These are phyloP conservation scores for Lithophane ornitopus DNA, from an alignment of 2,888 invertebrate species.

Conservation along the genomic window DNA sequence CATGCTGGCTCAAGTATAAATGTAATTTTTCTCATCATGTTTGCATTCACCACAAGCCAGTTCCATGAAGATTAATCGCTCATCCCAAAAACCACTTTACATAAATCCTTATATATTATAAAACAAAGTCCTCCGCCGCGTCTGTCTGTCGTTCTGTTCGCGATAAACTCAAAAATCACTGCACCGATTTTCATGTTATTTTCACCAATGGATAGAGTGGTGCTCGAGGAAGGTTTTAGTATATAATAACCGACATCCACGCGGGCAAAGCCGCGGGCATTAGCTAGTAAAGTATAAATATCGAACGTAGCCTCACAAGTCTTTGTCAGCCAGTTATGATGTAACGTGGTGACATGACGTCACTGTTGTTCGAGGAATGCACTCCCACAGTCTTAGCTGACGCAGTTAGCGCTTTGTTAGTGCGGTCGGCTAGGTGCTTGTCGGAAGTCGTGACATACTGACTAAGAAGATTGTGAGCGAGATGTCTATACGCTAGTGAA, in stretches of 20 bases:
- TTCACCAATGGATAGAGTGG: too few relatives aligned
- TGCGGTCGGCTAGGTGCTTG: constrained; percentile 42
- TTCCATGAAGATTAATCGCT: too few relatives aligned
- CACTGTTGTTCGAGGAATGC: constrained; percentile 68
- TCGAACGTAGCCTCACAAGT: background rate
- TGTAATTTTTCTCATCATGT: too few relatives aligned
- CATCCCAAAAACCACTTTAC: background rate
- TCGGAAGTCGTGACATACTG: constrained; percentile 51
- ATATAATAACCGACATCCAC: too few relatives aligned
- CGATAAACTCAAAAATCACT: too few relatives aligned
- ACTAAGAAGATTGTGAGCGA: background rate
- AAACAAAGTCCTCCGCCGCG: too few relatives aligned
- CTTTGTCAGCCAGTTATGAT: constrained; percentile 19
- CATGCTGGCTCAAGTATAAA: too few relatives aligned
- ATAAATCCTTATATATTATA: too few relatives aligned
- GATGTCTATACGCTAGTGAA: background rate
- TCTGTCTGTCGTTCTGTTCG: too few relatives aligned
- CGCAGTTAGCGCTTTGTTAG: constrained; percentile 66
- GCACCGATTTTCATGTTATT: too few relatives aligned
- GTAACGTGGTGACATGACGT: constrained; percentile 52
- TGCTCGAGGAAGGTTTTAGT: too few relatives aligned
- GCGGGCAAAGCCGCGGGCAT: too few relatives aligned
- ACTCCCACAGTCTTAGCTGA: constrained; percentile 67
- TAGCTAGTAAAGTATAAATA: constrained; percentile 27
- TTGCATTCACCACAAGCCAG: background rate